Evolutionary conservation across 2,888 invertebrate genomes (phyloP), one percentile per base, ranked within the genome.

Genomic region (Leptopilina syphax): DNA sequence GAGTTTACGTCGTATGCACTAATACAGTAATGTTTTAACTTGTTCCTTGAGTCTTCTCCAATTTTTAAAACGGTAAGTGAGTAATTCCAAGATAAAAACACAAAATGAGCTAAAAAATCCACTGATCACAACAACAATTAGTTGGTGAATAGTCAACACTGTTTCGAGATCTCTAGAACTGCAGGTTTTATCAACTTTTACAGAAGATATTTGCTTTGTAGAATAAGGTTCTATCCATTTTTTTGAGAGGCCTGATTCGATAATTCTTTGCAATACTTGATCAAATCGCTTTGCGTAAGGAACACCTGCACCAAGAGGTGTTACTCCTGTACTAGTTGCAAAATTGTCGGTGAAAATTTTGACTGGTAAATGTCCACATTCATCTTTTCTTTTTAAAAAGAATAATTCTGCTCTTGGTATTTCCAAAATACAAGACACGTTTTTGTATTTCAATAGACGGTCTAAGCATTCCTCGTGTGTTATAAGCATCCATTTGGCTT

Each of bases 211-310:
- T n/a, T 18, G 18, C 5, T 60, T n/a, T 0, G 4, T n/a, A 7
- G n/a, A n/a, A 18, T 60, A 60, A 2, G n/a, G 60, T 60, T 60
- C n/a, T 18, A 60, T n/a, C 60, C 60, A 60, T n/a, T 7, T 60
- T 7, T 60, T 60, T n/a, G 60, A n/a, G n/a, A 60, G 2, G 13
- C 60, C 60, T 3, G 6, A 13, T 7, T 60, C 60, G 2, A 60
- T 60, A 13, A 60, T 3, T 60, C 60, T 60, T 6, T 60, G 60
- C 13, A 60, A n/a, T n/a, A 60, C 13, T 60, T 60, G 13, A 60
- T 60, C 60, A 60, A 60, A n/a, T n/a, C 18, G 60, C 7, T 60
- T 60, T 60, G n/a, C 60, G n/a, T 60, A 60, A 13, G 60, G 60
- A 4, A 18, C 13, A 60, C 60, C 60, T 60, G 60, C 60, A 0